phyloP scores from a whole-genome alignment of 92 coral and sea anemone genomes.

The Porites lobata region DNA sequence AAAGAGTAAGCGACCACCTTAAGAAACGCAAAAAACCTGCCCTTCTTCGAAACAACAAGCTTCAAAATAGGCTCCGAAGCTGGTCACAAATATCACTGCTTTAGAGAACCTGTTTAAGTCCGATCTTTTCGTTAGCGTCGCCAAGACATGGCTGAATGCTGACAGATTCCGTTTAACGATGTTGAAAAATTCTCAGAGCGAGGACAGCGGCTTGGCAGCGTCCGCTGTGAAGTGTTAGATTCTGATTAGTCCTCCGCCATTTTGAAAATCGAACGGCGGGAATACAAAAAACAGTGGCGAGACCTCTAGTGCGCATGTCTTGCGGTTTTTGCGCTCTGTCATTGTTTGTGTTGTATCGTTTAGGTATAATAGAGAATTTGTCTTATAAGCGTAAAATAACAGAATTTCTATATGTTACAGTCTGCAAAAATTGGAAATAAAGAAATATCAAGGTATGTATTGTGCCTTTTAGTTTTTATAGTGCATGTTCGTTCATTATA shows the following conservation, averaged over 20 bases:
- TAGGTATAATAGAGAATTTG: too few relatives aligned
- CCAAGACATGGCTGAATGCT: not conserved
- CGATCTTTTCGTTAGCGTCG: conserved; percentile 4
- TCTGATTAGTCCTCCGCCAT: conserved; percentile 25
- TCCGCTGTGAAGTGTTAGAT: conserved; percentile 16
- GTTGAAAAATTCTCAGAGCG: not conserved
- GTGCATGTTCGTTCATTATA: too few relatives aligned
- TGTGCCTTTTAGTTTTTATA: too few relatives aligned
- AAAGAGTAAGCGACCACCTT: too few relatives aligned
- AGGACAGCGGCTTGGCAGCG: conserved; percentile 14
- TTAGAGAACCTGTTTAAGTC: not conserved
- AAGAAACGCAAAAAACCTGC: conserved; percentile 1
- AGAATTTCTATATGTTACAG: too few relatives aligned
- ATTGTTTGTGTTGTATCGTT: too few relatives aligned
- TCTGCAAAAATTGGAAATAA: too few relatives aligned
- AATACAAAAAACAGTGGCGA: not conserved
- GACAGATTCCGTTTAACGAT: not conserved
- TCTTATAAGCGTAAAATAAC: too few relatives aligned
- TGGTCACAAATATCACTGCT: too few relatives aligned
- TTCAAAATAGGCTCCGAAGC: too few relatives aligned
- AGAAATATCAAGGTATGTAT: too few relatives aligned
- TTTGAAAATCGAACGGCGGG: not conserved
- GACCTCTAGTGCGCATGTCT: not conserved
- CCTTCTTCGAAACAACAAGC: not conserved
- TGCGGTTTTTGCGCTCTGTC: conserved; percentile 30